Conservation (phyloP, 2,113 vertebrate genomes). For the Equus quagga region DNA sequence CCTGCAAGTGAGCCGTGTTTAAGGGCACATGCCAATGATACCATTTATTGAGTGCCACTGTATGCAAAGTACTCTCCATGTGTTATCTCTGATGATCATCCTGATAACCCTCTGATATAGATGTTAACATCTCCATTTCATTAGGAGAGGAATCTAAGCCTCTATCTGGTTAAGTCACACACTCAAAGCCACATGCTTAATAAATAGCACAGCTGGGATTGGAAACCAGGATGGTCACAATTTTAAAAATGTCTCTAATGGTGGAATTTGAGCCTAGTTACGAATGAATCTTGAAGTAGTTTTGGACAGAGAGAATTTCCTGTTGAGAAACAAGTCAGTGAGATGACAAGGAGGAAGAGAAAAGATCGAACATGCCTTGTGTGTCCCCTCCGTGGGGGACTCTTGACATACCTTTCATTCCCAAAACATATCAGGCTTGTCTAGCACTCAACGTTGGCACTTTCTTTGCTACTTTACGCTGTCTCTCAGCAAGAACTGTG, state of each 20-base stretch:
- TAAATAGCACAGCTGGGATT: neutral
- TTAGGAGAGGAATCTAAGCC: neutral
- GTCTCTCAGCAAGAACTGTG: neutral
- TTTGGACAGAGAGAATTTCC: neutral
- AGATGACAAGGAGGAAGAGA: neutral
- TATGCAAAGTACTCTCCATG: neutral
- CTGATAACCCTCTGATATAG: no score
- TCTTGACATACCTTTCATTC: neutral
- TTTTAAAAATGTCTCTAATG: neutral
- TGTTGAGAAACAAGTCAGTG: neutral
- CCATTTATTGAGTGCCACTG: neutral
- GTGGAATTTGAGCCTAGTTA: neutral
- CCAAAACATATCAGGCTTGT: rapidly evolving
- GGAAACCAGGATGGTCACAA: neutral
- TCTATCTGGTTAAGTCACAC: neutral
- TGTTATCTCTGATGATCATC: neutral
- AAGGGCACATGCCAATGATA: neutral
- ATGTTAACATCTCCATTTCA: neutral
- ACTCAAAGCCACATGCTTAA: neutral
- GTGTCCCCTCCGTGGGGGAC: neutral
- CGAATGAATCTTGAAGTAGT: neutral
- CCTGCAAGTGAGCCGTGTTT: neutral
- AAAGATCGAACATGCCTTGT: neutral
- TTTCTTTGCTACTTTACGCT: neutral
- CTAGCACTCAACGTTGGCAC: neutral